phyloP scores from a whole-genome alignment of 2,797 vertebrate genomes.

The Arrhamphus sclerolepis region DNA sequence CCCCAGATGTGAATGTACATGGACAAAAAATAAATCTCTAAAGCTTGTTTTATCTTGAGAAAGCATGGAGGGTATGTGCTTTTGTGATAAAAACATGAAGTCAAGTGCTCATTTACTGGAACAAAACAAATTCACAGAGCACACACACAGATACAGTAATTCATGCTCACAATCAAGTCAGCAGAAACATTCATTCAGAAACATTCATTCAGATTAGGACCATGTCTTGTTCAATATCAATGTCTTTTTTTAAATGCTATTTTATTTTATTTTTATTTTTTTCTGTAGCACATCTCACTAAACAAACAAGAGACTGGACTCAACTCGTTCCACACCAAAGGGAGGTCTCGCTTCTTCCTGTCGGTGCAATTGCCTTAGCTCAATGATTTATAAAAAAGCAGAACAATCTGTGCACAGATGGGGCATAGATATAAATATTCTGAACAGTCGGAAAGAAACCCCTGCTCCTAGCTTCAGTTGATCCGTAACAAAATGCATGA shows the following conservation, averaged over 20 bases:
- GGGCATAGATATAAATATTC: constrained; percentile 79
- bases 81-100: constrained; percentile 37
- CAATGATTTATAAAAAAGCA: constrained; percentile 80
- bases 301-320: constrained; percentile 66
- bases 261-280: constrained; percentile 60
- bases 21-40: no score
- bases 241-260: no score
- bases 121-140: constrained; percentile 9
- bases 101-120: constrained; percentile 31
- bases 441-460: constrained; percentile 59
- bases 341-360: constrained; percentile 63
- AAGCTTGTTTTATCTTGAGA: constrained; percentile 30
- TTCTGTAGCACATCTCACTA: constrained; percentile 53
- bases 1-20: not conserved
- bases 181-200: constrained; percentile 53
- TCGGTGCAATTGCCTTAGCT: constrained; percentile 80
- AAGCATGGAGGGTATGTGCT: constrained; percentile 32
- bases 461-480: constrained; percentile 42
- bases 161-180: constrained; percentile 42
- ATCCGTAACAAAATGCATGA: constrained; percentile 35
- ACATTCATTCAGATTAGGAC: constrained; percentile 54
- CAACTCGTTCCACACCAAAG: constrained; percentile 52
- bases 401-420: constrained; percentile 76
- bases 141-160: constrained; percentile 47
- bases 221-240: constrained; percentile 54